Conservation (phyloP, 2,797 vertebrate genomes). For the Phalloptychus januarius region DNA sequence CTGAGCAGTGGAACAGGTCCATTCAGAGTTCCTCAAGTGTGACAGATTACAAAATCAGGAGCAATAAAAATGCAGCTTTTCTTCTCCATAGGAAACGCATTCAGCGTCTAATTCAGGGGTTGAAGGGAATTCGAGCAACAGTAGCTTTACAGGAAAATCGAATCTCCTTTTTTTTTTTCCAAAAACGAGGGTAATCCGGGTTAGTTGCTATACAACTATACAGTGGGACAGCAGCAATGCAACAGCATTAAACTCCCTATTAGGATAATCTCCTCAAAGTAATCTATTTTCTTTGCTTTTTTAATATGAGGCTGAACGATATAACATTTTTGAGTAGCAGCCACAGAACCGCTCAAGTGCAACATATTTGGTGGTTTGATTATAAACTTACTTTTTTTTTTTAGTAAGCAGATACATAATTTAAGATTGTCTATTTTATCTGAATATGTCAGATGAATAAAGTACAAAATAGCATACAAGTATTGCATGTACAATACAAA, state of each 20-base stretch:
- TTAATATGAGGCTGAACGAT: slow-evolving; percentile 50
- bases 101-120: slow-evolving; percentile 24
- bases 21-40: slow-evolving; percentile 56
- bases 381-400: background rate
- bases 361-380: background rate
- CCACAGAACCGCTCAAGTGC: background rate
- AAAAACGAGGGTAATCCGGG: slow-evolving; percentile 3
- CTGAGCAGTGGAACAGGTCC: slow-evolving; percentile 52
- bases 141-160: slow-evolving; percentile 24
- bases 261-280: slow-evolving; percentile 27
- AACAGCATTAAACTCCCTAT: slow-evolving; percentile 24
- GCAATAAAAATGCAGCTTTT: slow-evolving; percentile 49
- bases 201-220: slow-evolving; percentile 24
- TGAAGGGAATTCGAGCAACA: slow-evolving; percentile 20
- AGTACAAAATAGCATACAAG: background rate
- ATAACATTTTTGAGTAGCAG: slow-evolving; percentile 19
- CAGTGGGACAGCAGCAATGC: background rate
- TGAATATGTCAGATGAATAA: background rate
- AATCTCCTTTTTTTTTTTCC: slow-evolving; percentile 17
- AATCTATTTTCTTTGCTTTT: background rate
- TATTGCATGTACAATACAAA: background rate
- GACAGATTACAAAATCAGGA: slow-evolving; percentile 61
- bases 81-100: slow-evolving; percentile 17
- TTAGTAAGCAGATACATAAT: background rate
- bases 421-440: background rate